These are phyloP conservation scores for Zapus hudsonius DNA, from an alignment of 2,113 vertebrate genomes.

Conservation along the genomic window DNA sequence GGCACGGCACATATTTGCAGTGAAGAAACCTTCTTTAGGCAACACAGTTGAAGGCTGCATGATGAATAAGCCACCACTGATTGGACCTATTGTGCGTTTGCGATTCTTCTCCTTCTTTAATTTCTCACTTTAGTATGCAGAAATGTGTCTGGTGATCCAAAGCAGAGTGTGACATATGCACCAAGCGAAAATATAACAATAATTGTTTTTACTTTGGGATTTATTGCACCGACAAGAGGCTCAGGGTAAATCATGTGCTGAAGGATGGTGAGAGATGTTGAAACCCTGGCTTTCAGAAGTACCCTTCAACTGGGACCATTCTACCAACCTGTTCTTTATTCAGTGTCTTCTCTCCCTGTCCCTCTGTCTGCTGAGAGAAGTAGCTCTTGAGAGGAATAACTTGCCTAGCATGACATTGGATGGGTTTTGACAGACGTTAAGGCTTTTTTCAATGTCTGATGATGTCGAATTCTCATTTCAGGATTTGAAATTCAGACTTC, in stretches of 20 bases:
- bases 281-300: background rate
- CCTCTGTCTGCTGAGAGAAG: background rate
- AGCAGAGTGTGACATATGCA: slow-evolving; percentile 33
- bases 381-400: background rate
- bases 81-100: slow-evolving; percentile 75
- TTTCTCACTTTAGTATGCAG: slow-evolving; percentile 64
- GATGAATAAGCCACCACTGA: slow-evolving; percentile 74
- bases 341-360: too few species aligned
- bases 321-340: background rate
- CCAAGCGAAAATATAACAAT: slow-evolving; percentile 46
- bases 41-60: slow-evolving; percentile 73
- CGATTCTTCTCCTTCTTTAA: slow-evolving; percentile 55
- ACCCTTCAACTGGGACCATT: background rate
- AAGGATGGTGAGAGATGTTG: background rate
- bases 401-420: slow-evolving; percentile 30
- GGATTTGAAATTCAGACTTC: slow-evolving; percentile 59
- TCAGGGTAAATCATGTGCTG: background rate
- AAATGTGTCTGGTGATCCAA: slow-evolving; percentile 56
- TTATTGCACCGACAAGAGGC: background rate
- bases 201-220: background rate
- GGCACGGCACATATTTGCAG: slow-evolving; percentile 69
- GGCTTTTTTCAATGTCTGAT: slow-evolving; percentile 50
- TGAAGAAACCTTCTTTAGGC: slow-evolving; percentile 73
- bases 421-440: slow-evolving; percentile 56
- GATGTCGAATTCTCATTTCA: slow-evolving; percentile 64